phyloP scores from a whole-genome alignment of 2,113 vertebrate genomes.

The Cyanoderma ruficeps region DNA sequence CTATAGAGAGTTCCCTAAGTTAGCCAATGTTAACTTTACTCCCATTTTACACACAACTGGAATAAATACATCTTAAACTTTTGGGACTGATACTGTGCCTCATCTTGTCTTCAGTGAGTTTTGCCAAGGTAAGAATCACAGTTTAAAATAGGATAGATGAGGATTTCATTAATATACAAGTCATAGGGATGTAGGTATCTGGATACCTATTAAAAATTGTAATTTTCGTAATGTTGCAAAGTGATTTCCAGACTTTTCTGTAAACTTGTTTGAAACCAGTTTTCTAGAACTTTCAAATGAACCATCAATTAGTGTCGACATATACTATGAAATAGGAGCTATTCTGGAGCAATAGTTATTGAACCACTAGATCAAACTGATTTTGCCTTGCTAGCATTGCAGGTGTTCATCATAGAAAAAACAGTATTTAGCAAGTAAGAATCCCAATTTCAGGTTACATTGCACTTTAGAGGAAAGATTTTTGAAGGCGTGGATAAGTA shows the following conservation, averaged over 20 bases:
- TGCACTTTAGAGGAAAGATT: neutral
- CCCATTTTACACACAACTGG: neutral
- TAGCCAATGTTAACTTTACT: neutral
- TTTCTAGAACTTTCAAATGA: neutral
- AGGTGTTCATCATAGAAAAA: neutral
- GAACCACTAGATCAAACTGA: neutral
- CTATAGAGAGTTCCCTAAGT: neutral
- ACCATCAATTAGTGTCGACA: neutral
- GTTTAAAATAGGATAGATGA: neutral
- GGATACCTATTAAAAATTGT: neutral
- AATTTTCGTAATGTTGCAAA: neutral
- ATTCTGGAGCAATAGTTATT: neutral
- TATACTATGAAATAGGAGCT: neutral
- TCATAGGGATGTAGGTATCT: neutral
- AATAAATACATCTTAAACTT: neutral
- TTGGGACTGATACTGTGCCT: neutral
- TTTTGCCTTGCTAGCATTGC: neutral
- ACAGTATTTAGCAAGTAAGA: neutral
- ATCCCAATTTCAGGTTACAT: neutral
- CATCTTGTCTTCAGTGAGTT: neutral
- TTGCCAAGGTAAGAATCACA: neutral
- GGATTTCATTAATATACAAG: neutral
- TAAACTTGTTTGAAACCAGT: neutral
- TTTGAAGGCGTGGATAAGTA: neutral
- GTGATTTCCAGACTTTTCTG: neutral